Evolutionary conservation across 2,888 invertebrate species (phyloP).

Genomic region (Petrophora chlorosata): DNA sequence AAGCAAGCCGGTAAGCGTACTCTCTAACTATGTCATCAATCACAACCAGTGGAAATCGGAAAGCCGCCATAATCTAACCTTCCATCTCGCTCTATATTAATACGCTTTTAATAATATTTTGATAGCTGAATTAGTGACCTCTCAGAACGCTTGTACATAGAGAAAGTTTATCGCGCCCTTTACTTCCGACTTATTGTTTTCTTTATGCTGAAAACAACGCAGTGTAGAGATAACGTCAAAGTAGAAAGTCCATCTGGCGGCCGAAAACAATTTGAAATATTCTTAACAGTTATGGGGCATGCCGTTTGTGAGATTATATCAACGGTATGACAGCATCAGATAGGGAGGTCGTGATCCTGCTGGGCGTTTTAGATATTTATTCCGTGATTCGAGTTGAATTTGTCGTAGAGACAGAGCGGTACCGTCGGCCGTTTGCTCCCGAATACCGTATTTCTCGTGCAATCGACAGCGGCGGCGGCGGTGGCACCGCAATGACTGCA

Average conservation of each 20-base stretch:
- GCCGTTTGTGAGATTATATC: constrained; percentile 54
- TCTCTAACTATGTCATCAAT: constrained; percentile 34
- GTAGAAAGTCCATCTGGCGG: constrained; percentile 35
- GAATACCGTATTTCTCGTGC: constrained; percentile 57
- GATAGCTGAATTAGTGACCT: constrained; percentile 48
- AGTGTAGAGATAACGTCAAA: constrained; percentile 25
- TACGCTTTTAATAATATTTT: constrained; percentile 49
- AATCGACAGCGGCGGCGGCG: constrained; percentile 41
- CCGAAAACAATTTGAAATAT: constrained; percentile 44
- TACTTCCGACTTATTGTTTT: constrained; percentile 26
- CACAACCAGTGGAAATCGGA: constrained; percentile 45
- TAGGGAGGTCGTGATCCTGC: constrained; percentile 59
- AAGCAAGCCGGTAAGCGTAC: constrained; percentile 23
- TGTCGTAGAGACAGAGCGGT: constrained; percentile 38
- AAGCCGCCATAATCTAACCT: constrained; percentile 45
- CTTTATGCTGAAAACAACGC: constrained; percentile 33
- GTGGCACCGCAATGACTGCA: constrained; percentile 43
- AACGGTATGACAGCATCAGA: constrained; percentile 52
- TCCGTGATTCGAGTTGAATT: constrained; percentile 41
- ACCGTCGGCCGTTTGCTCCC: constrained; percentile 46
- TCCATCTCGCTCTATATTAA: constrained; percentile 46
- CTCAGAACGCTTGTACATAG: constrained; percentile 29
- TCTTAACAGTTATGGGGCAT: constrained; percentile 43
- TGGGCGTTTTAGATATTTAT: constrained; percentile 47
- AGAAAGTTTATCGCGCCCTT: constrained; percentile 32